Evolutionary conservation across 2,113 vertebrate species (phyloP).

Genomic region (Empidonax traillii): DNA sequence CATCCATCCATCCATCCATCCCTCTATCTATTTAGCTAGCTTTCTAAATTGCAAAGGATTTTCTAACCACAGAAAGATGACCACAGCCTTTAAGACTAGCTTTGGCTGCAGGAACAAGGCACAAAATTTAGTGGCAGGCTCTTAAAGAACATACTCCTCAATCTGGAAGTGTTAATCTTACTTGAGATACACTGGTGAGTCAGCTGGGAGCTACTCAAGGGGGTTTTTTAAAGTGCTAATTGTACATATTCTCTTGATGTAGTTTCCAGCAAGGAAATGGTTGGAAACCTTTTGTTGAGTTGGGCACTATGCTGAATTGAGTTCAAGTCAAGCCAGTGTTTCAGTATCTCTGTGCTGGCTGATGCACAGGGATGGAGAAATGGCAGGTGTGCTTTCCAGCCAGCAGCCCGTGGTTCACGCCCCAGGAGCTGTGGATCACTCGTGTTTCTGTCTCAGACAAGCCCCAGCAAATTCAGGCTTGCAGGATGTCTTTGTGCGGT

Average conservation of each 20-base stretch:
- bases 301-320: not conserved
- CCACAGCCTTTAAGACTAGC: not conserved
- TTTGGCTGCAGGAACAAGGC: not conserved
- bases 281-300: not conserved
- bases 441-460: not conserved
- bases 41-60: not conserved
- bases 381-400: not conserved
- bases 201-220: not conserved
- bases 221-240: not conserved
- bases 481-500: not conserved
- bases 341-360: not conserved
- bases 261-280: not conserved
- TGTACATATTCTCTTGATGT: not conserved
- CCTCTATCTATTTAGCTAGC: not conserved
- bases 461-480: conserved; percentile 37
- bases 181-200: not conserved
- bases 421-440: conserved; percentile 9
- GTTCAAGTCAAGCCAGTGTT: not conserved
- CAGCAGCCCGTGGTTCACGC: not conserved
- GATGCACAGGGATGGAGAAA: not conserved
- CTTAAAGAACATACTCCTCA: not conserved
- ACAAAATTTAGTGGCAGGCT: not conserved
- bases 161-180: not conserved
- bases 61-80: not conserved
- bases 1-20: not conserved